phyloP scores from a whole-genome alignment of 2,888 invertebrate species.

The Diarsia rubi region DNA sequence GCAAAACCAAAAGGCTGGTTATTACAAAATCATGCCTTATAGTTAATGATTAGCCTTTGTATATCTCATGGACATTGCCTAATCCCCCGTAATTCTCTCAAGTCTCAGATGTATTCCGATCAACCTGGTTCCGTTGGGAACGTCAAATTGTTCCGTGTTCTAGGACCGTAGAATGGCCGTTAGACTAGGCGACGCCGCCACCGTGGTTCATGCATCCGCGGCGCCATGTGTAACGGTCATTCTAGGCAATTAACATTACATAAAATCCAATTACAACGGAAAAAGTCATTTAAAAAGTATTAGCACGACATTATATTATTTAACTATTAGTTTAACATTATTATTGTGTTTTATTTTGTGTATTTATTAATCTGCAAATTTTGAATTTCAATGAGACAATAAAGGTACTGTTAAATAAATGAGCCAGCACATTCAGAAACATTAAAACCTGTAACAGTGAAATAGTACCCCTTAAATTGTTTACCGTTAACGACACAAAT shows the following conservation, averaged over 20 bases:
- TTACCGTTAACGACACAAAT: conserved; percentile 41
- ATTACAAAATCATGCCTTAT: background rate
- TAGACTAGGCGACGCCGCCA: too few relatives aligned
- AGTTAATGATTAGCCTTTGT: background rate
- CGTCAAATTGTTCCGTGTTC: background rate
- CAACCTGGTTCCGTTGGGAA: background rate
- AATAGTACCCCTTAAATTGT: conserved; percentile 15
- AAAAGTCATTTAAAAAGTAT: background rate
- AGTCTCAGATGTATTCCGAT: background rate
- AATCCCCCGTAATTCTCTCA: background rate
- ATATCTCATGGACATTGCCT: background rate
- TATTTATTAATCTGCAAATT: background rate
- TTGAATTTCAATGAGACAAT: background rate
- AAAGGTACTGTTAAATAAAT: background rate
- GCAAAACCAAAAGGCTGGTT: background rate
- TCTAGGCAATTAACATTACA: background rate
- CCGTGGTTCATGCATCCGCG: background rate
- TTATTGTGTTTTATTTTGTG: background rate
- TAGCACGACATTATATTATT: background rate
- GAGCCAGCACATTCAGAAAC: background rate
- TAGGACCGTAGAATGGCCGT: background rate
- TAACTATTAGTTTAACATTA: background rate
- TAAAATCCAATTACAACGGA: background rate
- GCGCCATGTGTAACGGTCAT: background rate
- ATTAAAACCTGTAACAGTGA: background rate